These are phyloP conservation scores for Ypsolopha sequella DNA, from an alignment of 2,888 invertebrate genomes.

Conservation along the genomic window DNA sequence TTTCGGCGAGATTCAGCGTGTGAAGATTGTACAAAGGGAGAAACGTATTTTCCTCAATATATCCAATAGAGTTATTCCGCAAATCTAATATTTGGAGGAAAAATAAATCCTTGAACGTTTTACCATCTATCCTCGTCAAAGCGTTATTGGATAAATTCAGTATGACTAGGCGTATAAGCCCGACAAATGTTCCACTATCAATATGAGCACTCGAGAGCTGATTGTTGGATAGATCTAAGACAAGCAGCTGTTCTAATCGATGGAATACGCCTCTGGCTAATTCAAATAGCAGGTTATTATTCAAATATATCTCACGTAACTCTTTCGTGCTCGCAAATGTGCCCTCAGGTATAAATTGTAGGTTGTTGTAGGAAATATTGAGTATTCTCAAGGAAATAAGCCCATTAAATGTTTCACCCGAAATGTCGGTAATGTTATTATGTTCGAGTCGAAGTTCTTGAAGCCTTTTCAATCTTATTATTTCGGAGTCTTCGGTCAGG, in stretches of 20 bases:
- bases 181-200: slow-evolving; percentile 87
- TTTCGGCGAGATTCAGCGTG: slow-evolving; percentile 90
- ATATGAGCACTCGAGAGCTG: slow-evolving; percentile 87
- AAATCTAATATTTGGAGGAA: slow-evolving; percentile 89
- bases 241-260: slow-evolving; percentile 86
- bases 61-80: slow-evolving; percentile 88
- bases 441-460: slow-evolving; percentile 84
- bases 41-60: slow-evolving; percentile 89
- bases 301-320: slow-evolving; percentile 85
- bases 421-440: slow-evolving; percentile 85
- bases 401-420: slow-evolving; percentile 83
- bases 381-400: slow-evolving; percentile 83
- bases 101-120: slow-evolving; percentile 89
- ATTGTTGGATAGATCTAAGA: slow-evolving; percentile 89
- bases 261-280: slow-evolving; percentile 87
- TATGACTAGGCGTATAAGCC: slow-evolving; percentile 87
- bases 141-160: slow-evolving; percentile 89
- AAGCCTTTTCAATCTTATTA: slow-evolving; percentile 80
- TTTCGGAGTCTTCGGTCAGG: slow-evolving; percentile 80
- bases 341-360: slow-evolving; percentile 85
- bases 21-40: slow-evolving; percentile 90
- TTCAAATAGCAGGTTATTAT: slow-evolving; percentile 88
- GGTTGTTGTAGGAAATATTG: slow-evolving; percentile 88
- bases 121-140: slow-evolving; percentile 84
- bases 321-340: slow-evolving; percentile 87